Base-by-base conservation (phyloP, 1,140 invertebrate genomes). In the Batillaria attramentaria region DNA sequence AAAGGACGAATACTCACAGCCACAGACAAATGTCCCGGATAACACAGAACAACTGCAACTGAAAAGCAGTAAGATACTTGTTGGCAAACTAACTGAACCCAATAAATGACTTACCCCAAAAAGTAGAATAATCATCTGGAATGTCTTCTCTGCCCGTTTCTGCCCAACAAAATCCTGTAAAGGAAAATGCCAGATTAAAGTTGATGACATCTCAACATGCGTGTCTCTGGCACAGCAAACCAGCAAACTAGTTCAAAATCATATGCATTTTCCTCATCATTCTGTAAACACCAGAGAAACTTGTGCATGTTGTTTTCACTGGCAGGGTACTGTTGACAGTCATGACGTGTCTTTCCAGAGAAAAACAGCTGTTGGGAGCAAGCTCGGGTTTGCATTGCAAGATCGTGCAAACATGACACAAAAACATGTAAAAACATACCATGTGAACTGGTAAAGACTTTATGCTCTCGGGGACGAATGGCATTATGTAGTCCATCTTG, bases 161-260 rank as follows among this genome's bases (percentile, higher is more conserved):
- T 98, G 97, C 0, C 97, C 97, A 78, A 95, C 96, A 92, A 96
- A 98, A 88, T 98, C 97, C 96, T 88, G 78, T 82, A 86, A 84
- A 83, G 81, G 50, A n/a, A 13, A 13, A 54, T 54, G 50, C n/a
- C 50, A 54, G n/a, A n/a, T 54, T 54, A 13, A 54, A 54, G 13
- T n/a, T 16, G n/a, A 13, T 16, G 13, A 54, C n/a, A n/a, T 54
- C 50, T 54, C 50, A 54, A 54, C 16, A 54, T 54, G n/a, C 50
- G n/a, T n/a, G n/a, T 54, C 50, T 16, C 16, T 54, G 50, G 50
- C 50, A 54, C 16, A 16, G 50, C 16, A 54, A n/a, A n/a, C n/a
- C n/a, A n/a, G n/a, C n/a, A n/a, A n/a, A n/a, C n/a, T n/a, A n/a
- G n/a, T n/a, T n/a, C n/a, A n/a, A n/a, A n/a, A n/a, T n/a, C n/a